These are phyloP conservation scores for Cepaea nemoralis DNA, from an alignment of 1,140 invertebrate genomes.

Conservation along the genomic window DNA sequence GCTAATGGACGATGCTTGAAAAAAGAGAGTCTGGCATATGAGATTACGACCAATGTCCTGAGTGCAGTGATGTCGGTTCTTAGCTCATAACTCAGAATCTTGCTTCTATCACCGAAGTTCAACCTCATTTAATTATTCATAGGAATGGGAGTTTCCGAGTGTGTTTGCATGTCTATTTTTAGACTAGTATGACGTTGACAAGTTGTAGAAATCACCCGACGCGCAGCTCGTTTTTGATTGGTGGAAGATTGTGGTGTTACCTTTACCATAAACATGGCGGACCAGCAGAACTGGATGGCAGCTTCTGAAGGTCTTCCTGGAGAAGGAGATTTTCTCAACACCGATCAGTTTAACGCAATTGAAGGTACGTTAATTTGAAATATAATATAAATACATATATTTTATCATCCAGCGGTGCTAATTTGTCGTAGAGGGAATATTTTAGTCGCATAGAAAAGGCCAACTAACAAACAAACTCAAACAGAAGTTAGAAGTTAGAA, in stretches of 20 bases:
- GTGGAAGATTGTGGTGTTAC: slow-evolving; percentile 31
- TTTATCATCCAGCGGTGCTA: too few relatives aligned
- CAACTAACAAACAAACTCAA: too few relatives aligned
- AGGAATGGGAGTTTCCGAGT: neutral
- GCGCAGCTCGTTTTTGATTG: slow-evolving; percentile 22
- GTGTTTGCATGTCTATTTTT: neutral
- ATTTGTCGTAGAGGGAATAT: too few relatives aligned
- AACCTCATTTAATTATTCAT: neutral
- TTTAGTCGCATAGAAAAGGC: too few relatives aligned
- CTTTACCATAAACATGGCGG: slow-evolving; percentile 30
- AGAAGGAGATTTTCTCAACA: slow-evolving; percentile 11
- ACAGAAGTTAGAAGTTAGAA: too few relatives aligned
- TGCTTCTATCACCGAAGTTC: too few relatives aligned
- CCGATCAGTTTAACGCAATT: slow-evolving; percentile 15
- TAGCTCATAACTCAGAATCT: too few relatives aligned
- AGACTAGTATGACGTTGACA: neutral
- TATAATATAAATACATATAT: too few relatives aligned
- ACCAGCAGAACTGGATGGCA: slow-evolving; percentile 30
- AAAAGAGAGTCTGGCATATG: too few relatives aligned
- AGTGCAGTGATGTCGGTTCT: too few relatives aligned
- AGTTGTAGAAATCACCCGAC: slow-evolving; percentile 37
- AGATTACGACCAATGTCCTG: too few relatives aligned
- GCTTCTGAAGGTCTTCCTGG: slow-evolving; percentile 1
- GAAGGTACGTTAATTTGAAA: neutral
- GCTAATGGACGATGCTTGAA: too few relatives aligned